These are phyloP conservation scores for Molorchus minor DNA, from an alignment of 2,888 invertebrate genomes.

Conservation along the genomic window DNA sequence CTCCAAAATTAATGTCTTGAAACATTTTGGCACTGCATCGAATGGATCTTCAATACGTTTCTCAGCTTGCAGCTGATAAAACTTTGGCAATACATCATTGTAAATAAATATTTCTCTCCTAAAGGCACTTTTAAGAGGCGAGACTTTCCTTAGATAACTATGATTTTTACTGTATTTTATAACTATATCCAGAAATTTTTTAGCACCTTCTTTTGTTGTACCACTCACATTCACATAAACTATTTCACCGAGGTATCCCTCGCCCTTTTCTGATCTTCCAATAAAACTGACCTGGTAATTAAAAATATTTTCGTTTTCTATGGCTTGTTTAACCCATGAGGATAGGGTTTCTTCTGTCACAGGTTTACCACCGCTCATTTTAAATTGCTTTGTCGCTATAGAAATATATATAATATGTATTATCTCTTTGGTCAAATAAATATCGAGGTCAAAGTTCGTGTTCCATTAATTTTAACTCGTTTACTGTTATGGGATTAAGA, in stretches of 20 bases:
- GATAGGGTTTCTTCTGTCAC: no score
- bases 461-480: no score
- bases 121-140: conserved; percentile 35
- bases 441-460: no score
- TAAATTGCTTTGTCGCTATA: no score
- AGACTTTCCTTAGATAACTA: neutral
- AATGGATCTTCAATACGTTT: conserved; percentile 31
- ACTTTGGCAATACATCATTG: conserved; percentile 35
- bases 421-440: no score
- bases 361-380: no score
- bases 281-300: conserved; percentile 18
- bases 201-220: conserved; percentile 23
- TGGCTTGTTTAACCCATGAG: conserved; percentile 29
- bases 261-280: conserved; percentile 40
- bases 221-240: conserved; percentile 39
- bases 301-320: conserved; percentile 27
- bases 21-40: conserved; percentile 34
- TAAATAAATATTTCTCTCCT: conserved; percentile 44
- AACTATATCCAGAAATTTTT: conserved; percentile 33
- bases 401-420: no score
- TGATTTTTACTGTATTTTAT: conserved; percentile 21
- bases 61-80: conserved; percentile 33
- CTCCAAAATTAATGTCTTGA: conserved; percentile 22
- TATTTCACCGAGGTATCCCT: conserved; percentile 47
- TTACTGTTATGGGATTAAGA: no score